A percentile compares a stretch with the other conserved stretches of the same genome.
These are phyloP conservation scores for Myrmecophaga tridactyla DNA, from an alignment of 2,113 vertebrate species.

Conservation along the genomic window DNA sequence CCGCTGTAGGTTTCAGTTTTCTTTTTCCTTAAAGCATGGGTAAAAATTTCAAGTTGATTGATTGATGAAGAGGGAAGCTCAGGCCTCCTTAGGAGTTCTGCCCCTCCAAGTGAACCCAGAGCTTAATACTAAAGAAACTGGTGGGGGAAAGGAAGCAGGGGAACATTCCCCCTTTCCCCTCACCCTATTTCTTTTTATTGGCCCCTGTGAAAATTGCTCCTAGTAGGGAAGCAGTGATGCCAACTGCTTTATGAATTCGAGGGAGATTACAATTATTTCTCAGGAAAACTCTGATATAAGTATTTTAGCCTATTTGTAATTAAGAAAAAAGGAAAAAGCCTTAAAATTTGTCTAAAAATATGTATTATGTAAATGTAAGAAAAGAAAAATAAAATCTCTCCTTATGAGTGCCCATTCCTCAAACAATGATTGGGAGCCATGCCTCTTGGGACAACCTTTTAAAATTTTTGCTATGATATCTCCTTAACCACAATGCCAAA, in stretches of 20 bases:
- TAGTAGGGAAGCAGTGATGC: neutral
- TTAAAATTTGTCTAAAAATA: conserved; percentile 10
- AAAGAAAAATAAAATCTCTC: neutral
- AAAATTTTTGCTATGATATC: neutral
- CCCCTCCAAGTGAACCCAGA: neutral
- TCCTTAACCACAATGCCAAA: neutral
- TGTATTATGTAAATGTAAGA: neutral
- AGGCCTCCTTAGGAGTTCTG: neutral
- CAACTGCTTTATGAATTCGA: neutral
- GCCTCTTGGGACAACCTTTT: neutral
- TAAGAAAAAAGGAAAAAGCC: neutral
- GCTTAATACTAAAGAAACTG: neutral
- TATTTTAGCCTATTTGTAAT: neutral
- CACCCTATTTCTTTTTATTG: neutral
- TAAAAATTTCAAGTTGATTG: neutral
- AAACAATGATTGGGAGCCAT: neutral
- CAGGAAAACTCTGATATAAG: neutral
- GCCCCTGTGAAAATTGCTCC: neutral
- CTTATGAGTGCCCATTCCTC: neutral
- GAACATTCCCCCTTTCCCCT: fast-evolving
- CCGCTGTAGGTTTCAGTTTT: neutral
- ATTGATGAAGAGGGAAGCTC: neutral
- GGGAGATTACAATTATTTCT: neutral
- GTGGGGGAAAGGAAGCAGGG: too few species aligned
- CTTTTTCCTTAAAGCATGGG: neutral